Percentiles rank a stretch among this genome's conserved stretches.
Conservation (phyloP, 2,888 invertebrate genomes). For the Tigriopus californicus region DNA sequence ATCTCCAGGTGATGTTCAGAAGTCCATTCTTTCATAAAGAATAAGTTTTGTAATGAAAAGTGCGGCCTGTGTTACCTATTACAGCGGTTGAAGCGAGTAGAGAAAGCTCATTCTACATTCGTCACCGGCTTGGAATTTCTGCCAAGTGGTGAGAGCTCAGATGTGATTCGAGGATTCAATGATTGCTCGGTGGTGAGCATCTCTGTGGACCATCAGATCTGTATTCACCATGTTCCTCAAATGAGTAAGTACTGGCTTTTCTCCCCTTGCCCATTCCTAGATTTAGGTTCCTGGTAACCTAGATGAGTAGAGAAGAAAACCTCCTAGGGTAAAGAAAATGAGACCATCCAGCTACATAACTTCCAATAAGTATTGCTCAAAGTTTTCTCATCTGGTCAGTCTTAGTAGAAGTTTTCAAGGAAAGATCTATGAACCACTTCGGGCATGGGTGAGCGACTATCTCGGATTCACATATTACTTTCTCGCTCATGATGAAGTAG, state of each 20-base stretch:
- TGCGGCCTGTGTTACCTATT: constrained; percentile 21
- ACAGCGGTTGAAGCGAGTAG: constrained; percentile 60
- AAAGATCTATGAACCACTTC: too few species aligned
- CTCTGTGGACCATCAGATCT: constrained; percentile 82
- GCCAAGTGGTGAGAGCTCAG: constrained; percentile 31
- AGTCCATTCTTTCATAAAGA: too few species aligned
- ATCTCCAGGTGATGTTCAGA: constrained; percentile 41
- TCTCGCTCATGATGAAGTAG: too few species aligned
- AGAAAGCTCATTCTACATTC: constrained; percentile 82
- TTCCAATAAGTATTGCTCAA: too few species aligned
- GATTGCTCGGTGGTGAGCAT: constrained; percentile 80
- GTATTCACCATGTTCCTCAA: constrained; percentile 64
- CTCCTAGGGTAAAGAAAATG: not conserved
- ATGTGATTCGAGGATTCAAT: constrained; percentile 23
- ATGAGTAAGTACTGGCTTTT: constrained; percentile 40
- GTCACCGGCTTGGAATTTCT: constrained; percentile 89
- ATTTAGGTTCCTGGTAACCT: not conserved
- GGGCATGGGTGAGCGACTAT: too few species aligned
- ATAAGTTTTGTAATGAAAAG: too few species aligned
- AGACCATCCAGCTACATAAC: not conserved
- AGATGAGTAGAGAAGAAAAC: not conserved
- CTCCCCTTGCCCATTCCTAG: not conserved
- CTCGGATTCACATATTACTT: too few species aligned
- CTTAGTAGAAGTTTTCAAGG: too few species aligned
- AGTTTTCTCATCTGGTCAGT: too few species aligned